phyloP scores from a whole-genome alignment of 1,140 invertebrate genomes.

The Scylla paramamosain region DNA sequence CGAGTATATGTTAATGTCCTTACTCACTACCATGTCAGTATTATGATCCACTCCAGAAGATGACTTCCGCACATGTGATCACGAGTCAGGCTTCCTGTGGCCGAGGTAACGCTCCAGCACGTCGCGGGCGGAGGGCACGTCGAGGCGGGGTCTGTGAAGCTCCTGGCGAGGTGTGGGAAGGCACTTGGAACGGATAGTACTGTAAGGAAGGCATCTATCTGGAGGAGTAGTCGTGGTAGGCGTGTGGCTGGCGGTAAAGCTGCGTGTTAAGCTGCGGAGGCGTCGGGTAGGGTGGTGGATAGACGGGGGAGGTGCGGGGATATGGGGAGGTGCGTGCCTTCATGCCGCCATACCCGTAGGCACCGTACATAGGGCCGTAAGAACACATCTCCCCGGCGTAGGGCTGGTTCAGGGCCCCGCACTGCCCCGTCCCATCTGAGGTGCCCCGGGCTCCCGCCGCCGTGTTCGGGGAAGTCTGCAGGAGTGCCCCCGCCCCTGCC shows the following conservation, averaged over 20 bases:
- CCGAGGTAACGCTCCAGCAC: no score
- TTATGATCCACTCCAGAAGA: background rate
- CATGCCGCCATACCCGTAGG: constrained; percentile 51
- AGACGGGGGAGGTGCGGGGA: constrained; percentile 66
- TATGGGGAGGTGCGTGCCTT: constrained; percentile 67
- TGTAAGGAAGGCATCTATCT: constrained; percentile 41
- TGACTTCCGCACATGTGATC: background rate
- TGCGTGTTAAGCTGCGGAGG: constrained; percentile 69
- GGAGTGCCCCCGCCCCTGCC: constrained; percentile 17
- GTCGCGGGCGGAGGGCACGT: background rate
- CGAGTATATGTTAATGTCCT: no score
- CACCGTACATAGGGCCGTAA: constrained; percentile 70
- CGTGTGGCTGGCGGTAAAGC: constrained; percentile 66
- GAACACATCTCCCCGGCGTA: constrained; percentile 73
- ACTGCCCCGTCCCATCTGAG: constrained; percentile 50
- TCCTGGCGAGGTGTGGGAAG: no score
- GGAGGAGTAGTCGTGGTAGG: constrained; percentile 69
- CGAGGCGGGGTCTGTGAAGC: no score
- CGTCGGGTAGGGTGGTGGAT: constrained; percentile 67
- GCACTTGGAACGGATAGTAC: background rate
- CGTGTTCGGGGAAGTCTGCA: background rate
- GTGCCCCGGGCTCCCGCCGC: background rate
- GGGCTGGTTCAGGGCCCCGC: constrained; percentile 64
- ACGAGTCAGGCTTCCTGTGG: background rate
- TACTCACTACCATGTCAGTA: no score